These are phyloP conservation scores for Cyprinella venusta DNA, from an alignment of 2,797 vertebrate species.

Conservation along the genomic window DNA sequence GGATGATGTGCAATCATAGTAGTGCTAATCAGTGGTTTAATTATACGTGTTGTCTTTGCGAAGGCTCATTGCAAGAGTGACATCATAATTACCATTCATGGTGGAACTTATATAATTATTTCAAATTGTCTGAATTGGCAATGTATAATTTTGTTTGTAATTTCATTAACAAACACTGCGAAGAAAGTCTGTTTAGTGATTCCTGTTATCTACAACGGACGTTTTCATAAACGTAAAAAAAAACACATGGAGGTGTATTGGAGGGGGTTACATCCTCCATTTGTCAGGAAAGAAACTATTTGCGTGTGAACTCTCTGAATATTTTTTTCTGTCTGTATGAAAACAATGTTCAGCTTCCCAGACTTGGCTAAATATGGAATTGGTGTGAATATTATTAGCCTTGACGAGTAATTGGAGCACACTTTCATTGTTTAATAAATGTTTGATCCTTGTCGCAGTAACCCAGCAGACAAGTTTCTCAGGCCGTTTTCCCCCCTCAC, in stretches of 20 bases:
- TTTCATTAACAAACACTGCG: neutral
- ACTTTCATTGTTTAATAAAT: neutral
- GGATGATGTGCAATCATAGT: neutral
- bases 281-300: conserved; percentile 17
- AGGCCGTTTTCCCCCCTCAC: neutral
- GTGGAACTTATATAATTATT: neutral
- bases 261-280: neutral
- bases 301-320: neutral
- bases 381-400: neutral
- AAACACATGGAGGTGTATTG: neutral
- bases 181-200: neutral
- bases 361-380: neutral
- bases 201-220: neutral
- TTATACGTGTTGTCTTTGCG: neutral
- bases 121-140: neutral
- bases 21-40: conserved; percentile 21
- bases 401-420: neutral
- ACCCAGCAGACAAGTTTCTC: neutral
- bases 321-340: neutral
- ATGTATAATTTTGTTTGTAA: neutral
- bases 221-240: neutral
- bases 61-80: neutral
- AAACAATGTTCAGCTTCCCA: neutral
- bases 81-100: neutral
- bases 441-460: neutral